These are phyloP conservation scores for Catharus bicknelli DNA, from an alignment of 2,113 vertebrate genomes.

Conservation along the genomic window DNA sequence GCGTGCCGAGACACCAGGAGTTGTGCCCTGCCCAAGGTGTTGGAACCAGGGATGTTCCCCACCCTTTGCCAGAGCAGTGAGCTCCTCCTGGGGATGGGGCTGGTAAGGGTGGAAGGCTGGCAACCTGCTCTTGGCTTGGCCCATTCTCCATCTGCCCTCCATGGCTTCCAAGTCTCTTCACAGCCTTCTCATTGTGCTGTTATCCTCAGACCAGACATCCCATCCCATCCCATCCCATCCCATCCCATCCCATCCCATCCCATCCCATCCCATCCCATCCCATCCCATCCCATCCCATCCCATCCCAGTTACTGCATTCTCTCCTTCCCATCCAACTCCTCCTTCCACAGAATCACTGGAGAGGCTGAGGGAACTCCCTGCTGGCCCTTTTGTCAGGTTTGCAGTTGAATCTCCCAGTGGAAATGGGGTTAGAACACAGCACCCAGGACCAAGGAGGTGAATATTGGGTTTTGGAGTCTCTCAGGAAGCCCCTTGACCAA, in stretches of 20 bases:
- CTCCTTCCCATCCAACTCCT: background rate
- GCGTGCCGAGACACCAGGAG: background rate
- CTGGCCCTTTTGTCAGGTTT: background rate
- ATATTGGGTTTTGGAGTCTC: background rate
- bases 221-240: too few species aligned
- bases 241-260: too few species aligned
- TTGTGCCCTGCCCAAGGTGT: background rate
- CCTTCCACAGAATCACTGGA: background rate
- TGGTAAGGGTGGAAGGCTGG: background rate
- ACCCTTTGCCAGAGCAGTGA: fast-evolving
- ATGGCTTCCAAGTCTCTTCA: too few species aligned
- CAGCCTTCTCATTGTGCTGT: too few species aligned
- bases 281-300: too few species aligned
- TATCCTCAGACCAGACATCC: too few species aligned
- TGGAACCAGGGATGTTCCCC: background rate
- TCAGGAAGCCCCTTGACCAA: background rate
- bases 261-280: too few species aligned
- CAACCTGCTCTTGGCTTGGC: background rate
- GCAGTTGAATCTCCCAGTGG: background rate
- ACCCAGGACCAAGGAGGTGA: background rate
- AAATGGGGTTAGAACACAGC: background rate
- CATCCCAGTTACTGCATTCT: too few species aligned
- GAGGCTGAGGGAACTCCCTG: background rate
- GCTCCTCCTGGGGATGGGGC: background rate
- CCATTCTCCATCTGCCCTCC: background rate